Conservation (phyloP, 2,113 vertebrate species). For the Urocynchramus pylzowi region DNA sequence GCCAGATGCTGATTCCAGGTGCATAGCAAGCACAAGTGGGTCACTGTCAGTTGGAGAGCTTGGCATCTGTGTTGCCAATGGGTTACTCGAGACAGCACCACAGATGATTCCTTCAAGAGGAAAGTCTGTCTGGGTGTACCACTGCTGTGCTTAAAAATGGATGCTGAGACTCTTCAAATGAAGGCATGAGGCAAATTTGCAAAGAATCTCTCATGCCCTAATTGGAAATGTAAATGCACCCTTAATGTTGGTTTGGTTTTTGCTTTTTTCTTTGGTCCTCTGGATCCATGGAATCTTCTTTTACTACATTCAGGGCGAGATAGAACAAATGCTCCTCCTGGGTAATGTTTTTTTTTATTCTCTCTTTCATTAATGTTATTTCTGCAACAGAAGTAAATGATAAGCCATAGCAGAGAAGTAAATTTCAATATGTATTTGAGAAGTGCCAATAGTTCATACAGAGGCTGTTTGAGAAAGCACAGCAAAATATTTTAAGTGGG, state of each 20-base stretch:
- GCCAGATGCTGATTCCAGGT: neutral
- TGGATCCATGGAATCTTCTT: neutral
- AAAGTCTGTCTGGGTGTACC: neutral
- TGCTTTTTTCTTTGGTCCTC: neutral
- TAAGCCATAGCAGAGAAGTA: neutral
- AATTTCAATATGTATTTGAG: neutral
- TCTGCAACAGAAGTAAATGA: neutral
- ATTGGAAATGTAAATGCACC: neutral
- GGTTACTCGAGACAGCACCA: neutral
- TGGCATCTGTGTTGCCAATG: neutral
- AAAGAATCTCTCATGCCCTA: neutral
- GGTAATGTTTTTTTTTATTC: neutral
- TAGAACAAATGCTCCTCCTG: neutral
- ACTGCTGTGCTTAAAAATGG: neutral
- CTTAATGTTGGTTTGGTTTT: neutral
- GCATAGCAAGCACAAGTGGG: neutral
- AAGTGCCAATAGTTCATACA: neutral
- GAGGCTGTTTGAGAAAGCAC: neutral
- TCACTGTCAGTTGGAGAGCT: neutral
- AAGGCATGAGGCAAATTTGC: neutral
- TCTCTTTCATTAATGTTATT: neutral
- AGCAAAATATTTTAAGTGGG: neutral
- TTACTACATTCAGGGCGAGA: neutral
- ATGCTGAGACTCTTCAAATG: neutral
- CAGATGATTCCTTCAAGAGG: neutral